Percentiles rank a stretch among this genome's conserved stretches.
phyloP scores from a whole-genome alignment of 2,888 invertebrate genomes.

The Parasteatoda lunata region DNA sequence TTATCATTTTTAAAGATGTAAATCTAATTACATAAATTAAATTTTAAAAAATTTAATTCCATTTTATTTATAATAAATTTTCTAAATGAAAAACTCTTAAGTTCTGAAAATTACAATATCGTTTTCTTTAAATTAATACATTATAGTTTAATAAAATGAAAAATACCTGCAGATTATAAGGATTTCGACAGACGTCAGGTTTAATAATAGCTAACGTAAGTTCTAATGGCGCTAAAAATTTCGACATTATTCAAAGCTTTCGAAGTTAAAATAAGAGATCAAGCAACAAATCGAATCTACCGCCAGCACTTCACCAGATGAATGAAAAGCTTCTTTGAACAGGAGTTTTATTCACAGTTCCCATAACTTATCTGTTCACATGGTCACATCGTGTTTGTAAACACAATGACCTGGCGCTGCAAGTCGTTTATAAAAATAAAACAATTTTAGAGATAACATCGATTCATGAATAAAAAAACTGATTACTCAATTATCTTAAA shows the following conservation, averaged over 20 bases:
- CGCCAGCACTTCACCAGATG: not conserved
- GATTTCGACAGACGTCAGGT: slow-evolving; percentile 87
- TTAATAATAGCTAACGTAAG: slow-evolving; percentile 90
- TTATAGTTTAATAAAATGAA: not conserved
- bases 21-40: not conserved
- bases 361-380: slow-evolving; percentile 62
- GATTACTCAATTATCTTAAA: too few relatives aligned
- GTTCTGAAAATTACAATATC: too few relatives aligned
- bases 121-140: not conserved
- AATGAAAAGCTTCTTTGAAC: not conserved
- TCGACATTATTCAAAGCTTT: slow-evolving; percentile 32
- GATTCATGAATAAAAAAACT: not conserved
- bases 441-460: not conserved
- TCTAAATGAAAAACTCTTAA: too few relatives aligned
- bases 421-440: slow-evolving; percentile 1
- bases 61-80: too few relatives aligned
- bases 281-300: not conserved
- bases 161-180: slow-evolving; percentile 79
- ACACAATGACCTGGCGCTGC: slow-evolving; percentile 66
- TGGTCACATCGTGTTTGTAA: slow-evolving; percentile 64
- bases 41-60: not conserved
- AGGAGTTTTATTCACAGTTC: slow-evolving; percentile 32
- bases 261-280: not conserved
- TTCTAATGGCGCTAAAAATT: slow-evolving; percentile 74
- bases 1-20: too few relatives aligned